phyloP scores from a whole-genome alignment of 2,797 vertebrate genomes.

The Loriculus beryllinus region DNA sequence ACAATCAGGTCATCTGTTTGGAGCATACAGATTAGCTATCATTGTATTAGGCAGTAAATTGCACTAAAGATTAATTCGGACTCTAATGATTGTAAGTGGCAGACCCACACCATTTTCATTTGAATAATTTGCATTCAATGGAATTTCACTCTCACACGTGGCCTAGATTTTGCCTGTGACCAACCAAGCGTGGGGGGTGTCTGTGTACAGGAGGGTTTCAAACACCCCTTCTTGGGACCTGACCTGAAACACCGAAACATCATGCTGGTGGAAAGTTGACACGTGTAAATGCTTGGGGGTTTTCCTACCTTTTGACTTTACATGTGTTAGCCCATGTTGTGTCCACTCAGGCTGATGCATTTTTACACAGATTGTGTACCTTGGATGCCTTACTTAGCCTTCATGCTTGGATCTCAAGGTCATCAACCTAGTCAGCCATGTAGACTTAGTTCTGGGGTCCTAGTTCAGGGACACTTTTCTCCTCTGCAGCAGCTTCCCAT shows the following conservation, averaged over 20 bases:
- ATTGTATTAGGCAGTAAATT: not conserved
- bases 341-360: rapidly evolving
- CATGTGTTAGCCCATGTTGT: rapidly evolving
- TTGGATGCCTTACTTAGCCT: not conserved
- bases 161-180: not conserved
- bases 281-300: not conserved
- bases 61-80: not conserved
- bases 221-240: not conserved
- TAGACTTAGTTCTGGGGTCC: not conserved
- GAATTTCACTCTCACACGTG: not conserved
- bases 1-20: not conserved
- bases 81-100: not conserved
- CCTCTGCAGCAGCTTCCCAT: not conserved
- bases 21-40: not conserved
- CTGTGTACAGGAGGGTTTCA: not conserved
- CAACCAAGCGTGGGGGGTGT: not conserved
- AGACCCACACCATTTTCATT: not conserved
- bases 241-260: rapidly evolving
- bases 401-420: not conserved
- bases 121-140: not conserved
- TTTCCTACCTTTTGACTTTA: not conserved
- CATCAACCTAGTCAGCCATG: not conserved
- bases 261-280: not conserved
- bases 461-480: not conserved
- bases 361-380: not conserved